These are phyloP conservation scores for Aphodius granarius DNA, from an alignment of 2,888 invertebrate species.

Conservation along the genomic window DNA sequence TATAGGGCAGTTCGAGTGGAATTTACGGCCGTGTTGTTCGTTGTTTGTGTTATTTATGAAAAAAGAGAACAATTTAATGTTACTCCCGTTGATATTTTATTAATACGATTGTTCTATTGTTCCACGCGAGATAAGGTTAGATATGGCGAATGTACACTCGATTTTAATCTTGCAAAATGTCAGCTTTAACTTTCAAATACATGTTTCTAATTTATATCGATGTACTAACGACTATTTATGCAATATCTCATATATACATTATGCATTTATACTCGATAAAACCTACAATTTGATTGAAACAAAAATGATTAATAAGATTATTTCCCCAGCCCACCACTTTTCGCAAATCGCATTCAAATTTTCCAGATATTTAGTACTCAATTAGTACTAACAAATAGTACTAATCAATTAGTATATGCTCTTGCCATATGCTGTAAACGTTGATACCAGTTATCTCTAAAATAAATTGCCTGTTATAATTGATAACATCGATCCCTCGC, in stretches of 20 bases:
- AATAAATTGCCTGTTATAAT: not conserved
- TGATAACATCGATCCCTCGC: not conserved
- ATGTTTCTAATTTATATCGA: not conserved
- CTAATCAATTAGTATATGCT: too few species aligned
- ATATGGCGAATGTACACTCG: conserved; percentile 2
- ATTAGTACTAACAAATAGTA: too few species aligned
- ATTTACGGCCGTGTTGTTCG: conserved; percentile 10
- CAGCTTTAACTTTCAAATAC: not conserved
- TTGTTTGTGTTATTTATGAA: conserved; percentile 12
- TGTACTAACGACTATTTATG: not conserved
- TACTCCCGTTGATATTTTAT: conserved; percentile 3
- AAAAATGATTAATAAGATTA: too few species aligned
- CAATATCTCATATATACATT: not conserved
- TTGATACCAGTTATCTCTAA: not conserved
- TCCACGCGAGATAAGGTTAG: conserved; percentile 10
- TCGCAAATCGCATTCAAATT: too few species aligned
- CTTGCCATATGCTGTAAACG: too few species aligned
- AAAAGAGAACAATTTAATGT: not conserved
- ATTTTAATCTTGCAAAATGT: conserved; percentile 5
- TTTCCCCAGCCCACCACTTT: too few species aligned
- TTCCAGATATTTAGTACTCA: too few species aligned
- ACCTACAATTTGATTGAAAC: too few species aligned
- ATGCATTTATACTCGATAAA: too few species aligned
- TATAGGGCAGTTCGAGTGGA: not conserved
- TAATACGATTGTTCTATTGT: conserved; percentile 9